These are phyloP conservation scores for Andrena praecox DNA, from an alignment of 2,888 invertebrate species.

Conservation along the genomic window DNA sequence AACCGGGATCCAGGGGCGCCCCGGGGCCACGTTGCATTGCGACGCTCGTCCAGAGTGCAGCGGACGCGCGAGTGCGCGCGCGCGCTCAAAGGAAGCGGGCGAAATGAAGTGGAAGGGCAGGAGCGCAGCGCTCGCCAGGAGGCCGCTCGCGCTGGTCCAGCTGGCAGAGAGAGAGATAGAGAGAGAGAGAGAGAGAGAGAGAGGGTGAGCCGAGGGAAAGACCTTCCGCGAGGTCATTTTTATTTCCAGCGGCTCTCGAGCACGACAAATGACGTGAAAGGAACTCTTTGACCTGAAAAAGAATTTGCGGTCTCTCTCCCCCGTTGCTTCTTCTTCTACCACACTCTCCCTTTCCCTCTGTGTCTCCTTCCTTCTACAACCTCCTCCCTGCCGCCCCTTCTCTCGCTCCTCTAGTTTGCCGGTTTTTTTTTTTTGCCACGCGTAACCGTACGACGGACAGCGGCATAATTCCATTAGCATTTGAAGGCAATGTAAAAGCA, in stretches of 20 bases:
- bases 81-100: constrained; percentile 47
- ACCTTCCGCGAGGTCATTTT: constrained; percentile 68
- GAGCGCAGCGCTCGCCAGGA: constrained; percentile 23
- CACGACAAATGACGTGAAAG: constrained; percentile 67
- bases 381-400: background rate
- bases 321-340: constrained; percentile 22
- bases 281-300: constrained; percentile 67
- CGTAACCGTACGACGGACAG: constrained; percentile 55
- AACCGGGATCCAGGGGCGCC: constrained; percentile 49
- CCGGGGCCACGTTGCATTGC: constrained; percentile 50
- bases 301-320: constrained; percentile 58
- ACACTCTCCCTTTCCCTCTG: background rate
- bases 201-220: constrained; percentile 29
- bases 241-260: constrained; percentile 66
- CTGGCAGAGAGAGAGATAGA: constrained; percentile 28
- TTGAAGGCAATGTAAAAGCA: constrained; percentile 56
- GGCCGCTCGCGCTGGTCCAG: constrained; percentile 59
- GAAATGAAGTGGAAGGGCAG: constrained; percentile 62
- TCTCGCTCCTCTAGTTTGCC: background rate
- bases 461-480: constrained; percentile 57
- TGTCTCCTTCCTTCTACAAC: background rate
- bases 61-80: constrained; percentile 31
- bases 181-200: no score
- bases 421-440: constrained; percentile 28
- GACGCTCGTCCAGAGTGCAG: background rate